These are phyloP conservation scores for Acleris cristana DNA, from an alignment of 2,888 invertebrate genomes.

Conservation along the genomic window DNA sequence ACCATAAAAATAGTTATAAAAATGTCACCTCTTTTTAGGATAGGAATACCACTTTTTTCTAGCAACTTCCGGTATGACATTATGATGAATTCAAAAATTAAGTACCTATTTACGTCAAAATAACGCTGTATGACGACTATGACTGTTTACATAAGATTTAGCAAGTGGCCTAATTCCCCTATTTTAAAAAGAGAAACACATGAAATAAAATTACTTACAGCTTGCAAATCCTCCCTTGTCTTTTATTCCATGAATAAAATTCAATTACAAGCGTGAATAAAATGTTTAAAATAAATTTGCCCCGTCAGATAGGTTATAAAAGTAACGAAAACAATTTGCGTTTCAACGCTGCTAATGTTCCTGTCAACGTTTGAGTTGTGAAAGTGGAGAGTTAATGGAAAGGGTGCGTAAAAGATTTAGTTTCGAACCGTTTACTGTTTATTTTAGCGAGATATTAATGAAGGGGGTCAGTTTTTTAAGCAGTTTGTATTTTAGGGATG, in stretches of 20 bases:
- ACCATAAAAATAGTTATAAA: too few species aligned
- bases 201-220: background rate
- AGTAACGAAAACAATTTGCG: slow-evolving; percentile 30
- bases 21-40: too few species aligned
- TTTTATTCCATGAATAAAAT: slow-evolving; percentile 51
- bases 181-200: background rate
- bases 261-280: slow-evolving; percentile 61
- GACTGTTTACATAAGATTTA: background rate
- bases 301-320: slow-evolving; percentile 14
- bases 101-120: too few species aligned
- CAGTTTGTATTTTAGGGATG: too few species aligned
- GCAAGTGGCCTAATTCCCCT: background rate
- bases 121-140: background rate
- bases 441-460: slow-evolving; percentile 15
- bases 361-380: slow-evolving; percentile 38
- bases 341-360: slow-evolving; percentile 49
- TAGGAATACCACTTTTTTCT: too few species aligned
- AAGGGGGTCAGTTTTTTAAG: background rate
- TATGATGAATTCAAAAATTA: too few species aligned
- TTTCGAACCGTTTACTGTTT: slow-evolving; percentile 23
- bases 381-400: slow-evolving; percentile 47
- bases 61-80: too few species aligned
- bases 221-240: slow-evolving; percentile 47
- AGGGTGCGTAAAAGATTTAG: slow-evolving; percentile 44
- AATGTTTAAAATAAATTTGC: slow-evolving; percentile 29